A percentile compares a stretch with the other conserved stretches of the same genome.
phyloP scores from a whole-genome alignment of 2,888 invertebrate species.

The Eulithis prunata region DNA sequence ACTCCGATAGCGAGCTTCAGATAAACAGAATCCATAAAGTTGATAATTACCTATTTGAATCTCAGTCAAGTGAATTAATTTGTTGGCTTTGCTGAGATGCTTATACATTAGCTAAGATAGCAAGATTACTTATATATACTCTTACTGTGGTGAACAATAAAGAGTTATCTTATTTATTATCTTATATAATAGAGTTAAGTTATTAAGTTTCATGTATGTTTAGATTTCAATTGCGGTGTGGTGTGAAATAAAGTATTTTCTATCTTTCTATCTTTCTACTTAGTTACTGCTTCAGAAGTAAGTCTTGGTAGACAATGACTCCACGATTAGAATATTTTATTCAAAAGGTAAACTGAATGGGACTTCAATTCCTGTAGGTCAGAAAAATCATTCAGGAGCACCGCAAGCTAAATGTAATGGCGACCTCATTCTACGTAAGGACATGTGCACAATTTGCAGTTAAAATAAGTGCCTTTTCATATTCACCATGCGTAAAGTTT shows the following conservation, averaged over 20 bases:
- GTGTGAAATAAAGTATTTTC: too few species aligned
- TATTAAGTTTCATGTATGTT: too few species aligned
- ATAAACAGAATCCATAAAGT: not conserved
- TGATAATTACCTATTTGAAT: not conserved
- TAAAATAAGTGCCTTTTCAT: slow-evolving; percentile 22
- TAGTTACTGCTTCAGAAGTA: too few species aligned
- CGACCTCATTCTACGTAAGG: slow-evolving; percentile 15
- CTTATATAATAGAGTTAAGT: too few species aligned
- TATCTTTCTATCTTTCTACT: too few species aligned
- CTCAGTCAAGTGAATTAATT: not conserved
- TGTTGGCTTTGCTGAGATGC: not conserved
- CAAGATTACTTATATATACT: too few species aligned
- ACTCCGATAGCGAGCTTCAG: not conserved
- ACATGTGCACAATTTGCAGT: slow-evolving; percentile 36
- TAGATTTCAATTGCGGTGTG: too few species aligned
- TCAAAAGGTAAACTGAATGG: not conserved
- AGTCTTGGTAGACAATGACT: not conserved
- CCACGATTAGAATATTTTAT: not conserved
- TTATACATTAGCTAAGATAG: too few species aligned
- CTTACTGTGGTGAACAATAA: too few species aligned
- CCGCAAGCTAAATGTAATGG: not conserved
- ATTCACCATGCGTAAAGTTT: not conserved
- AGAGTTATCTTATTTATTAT: too few species aligned
- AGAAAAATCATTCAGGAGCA: not conserved
- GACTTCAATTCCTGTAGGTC: not conserved